Conservation (phyloP, 1,140 invertebrate genomes). For the Sarcophaga bullata region DNA sequence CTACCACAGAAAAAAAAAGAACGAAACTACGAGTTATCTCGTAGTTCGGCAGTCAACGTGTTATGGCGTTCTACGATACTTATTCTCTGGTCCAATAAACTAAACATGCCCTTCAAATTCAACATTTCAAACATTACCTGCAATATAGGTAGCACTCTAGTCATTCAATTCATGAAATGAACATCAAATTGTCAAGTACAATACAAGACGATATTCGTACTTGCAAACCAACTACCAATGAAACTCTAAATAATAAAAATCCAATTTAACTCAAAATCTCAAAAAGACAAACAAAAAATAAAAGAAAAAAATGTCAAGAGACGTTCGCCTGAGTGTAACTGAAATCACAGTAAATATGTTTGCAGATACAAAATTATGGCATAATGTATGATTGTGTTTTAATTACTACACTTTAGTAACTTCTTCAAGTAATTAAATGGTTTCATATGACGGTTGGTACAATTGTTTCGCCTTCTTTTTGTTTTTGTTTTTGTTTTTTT, state of each 20-base stretch:
- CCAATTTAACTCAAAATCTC: background rate
- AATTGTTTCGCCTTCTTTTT: conserved; percentile 7
- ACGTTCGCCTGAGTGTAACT: too few relatives aligned
- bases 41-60: too few relatives aligned
- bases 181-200: conserved; percentile 35
- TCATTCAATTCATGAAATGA: conserved; percentile 9
- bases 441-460: background rate
- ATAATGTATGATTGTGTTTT: conserved; percentile 12
- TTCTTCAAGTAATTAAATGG: conserved; percentile 4
- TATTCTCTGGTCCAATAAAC: too few relatives aligned
- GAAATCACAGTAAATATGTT: too few relatives aligned
- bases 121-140: too few relatives aligned
- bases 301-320: background rate
- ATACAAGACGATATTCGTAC: background rate
- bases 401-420: conserved; percentile 26
- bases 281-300: background rate
- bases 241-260: too few relatives aligned
- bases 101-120: background rate
- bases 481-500: background rate
- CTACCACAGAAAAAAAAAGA: too few relatives aligned
- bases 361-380: background rate
- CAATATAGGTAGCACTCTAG: background rate
- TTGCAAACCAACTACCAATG: too few relatives aligned
- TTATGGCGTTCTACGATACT: too few relatives aligned
- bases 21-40: too few relatives aligned